These are phyloP conservation scores for Dione juno DNA, from an alignment of 2,888 invertebrate genomes.

Conservation along the genomic window DNA sequence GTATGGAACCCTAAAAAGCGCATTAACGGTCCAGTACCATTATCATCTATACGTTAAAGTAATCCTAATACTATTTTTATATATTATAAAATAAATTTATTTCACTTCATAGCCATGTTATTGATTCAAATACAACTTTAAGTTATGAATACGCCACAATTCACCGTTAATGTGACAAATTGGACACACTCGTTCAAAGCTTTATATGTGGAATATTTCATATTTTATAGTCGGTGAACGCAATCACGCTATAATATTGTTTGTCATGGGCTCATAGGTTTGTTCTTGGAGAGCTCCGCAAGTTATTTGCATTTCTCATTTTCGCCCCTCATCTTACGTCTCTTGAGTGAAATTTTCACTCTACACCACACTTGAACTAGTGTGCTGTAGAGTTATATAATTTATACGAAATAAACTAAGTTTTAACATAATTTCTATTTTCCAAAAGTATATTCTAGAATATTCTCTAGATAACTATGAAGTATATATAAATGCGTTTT, in stretches of 20 bases:
- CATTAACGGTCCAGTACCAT: too few relatives aligned
- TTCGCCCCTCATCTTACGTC: constrained; percentile 67
- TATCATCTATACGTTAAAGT: too few relatives aligned
- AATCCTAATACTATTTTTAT: too few relatives aligned
- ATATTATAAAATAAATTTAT: too few relatives aligned
- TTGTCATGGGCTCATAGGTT: constrained; percentile 74
- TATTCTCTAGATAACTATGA: neutral
- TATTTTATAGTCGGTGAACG: constrained; percentile 39
- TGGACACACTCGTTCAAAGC: constrained; percentile 3
- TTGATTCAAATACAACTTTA: neutral
- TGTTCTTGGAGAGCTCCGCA: constrained; percentile 70
- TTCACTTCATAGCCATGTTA: neutral
- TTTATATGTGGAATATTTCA: constrained; percentile 3
- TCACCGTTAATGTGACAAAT: neutral
- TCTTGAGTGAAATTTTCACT: constrained; percentile 66
- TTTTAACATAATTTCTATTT: constrained; percentile 15
- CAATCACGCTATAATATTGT: constrained; percentile 69
- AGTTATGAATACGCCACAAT: neutral
- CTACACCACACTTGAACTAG: constrained; percentile 51
- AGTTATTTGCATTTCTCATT: constrained; percentile 81
- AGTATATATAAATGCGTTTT: too few relatives aligned
- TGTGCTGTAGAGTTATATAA: too few relatives aligned
- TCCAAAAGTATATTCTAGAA: constrained; percentile 1
- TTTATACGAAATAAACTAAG: constrained; percentile 21
- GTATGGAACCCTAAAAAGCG: too few relatives aligned